A percentile compares a stretch with the other conserved stretches of the same genome.
phyloP scores from a whole-genome alignment of 2,888 invertebrate genomes.

The Callyntrura sp. region DNA sequence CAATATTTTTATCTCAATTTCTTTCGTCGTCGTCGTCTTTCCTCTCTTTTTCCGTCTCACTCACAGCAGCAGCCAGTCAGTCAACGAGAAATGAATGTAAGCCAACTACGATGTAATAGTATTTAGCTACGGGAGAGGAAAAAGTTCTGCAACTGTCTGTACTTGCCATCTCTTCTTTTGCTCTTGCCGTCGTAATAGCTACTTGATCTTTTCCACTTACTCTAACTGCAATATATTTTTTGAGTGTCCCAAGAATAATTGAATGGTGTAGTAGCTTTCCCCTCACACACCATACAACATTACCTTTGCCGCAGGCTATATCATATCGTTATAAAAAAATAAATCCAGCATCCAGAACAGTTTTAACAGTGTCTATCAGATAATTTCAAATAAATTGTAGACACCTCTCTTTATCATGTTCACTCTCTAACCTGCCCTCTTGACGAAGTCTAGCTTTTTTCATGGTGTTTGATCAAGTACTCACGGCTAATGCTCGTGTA shows the following conservation, averaged over 20 bases:
- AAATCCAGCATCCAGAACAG: conserved; percentile 1
- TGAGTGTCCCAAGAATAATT: conserved; percentile 46
- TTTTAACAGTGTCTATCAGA: conserved; percentile 39
- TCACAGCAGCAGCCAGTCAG: not conserved
- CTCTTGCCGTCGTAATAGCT: conserved; percentile 22
- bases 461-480: not conserved
- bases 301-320: not conserved
- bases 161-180: not conserved
- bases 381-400: conserved; percentile 44
- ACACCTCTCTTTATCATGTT: not conserved
- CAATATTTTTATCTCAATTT: conserved; percentile 50
- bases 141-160: conserved; percentile 28
- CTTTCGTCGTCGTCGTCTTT: not conserved
- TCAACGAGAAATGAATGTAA: conserved; percentile 7
- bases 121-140: conserved; percentile 25
- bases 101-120: not conserved
- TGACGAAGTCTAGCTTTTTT: not conserved
- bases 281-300: not conserved
- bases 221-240: conserved; percentile 45
- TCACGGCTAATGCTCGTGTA: not conserved
- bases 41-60: not conserved
- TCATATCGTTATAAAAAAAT: conserved; percentile 27
- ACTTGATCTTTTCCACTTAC: conserved; percentile 56
- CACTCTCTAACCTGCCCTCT: not conserved
- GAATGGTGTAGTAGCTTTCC: conserved; percentile 30